These are phyloP conservation scores for Dasypogon diadema DNA, from an alignment of 2,888 invertebrate genomes.

Conservation along the genomic window DNA sequence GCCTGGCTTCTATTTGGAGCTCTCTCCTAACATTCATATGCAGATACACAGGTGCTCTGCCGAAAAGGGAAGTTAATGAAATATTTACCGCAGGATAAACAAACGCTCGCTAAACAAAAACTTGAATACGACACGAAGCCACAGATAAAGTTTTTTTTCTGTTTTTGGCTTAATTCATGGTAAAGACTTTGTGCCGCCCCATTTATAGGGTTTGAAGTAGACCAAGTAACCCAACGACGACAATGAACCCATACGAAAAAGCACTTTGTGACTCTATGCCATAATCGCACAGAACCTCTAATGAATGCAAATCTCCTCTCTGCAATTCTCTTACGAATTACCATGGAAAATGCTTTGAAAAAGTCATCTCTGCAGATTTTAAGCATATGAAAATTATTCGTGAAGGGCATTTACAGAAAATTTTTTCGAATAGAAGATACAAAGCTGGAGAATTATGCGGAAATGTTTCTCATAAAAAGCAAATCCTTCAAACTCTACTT, in stretches of 20 bases:
- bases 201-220: background rate
- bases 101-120: too few species aligned
- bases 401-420: conserved; percentile 2
- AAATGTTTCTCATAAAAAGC: too few species aligned
- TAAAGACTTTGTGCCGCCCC: background rate
- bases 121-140: too few species aligned
- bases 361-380: conserved; percentile 12
- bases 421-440: background rate
- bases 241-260: conserved; percentile 7
- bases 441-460: too few species aligned
- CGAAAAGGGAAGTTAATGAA: too few species aligned
- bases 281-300: conserved; percentile 16
- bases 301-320: conserved; percentile 41
- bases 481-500: too few species aligned
- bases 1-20: too few species aligned
- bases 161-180: too few species aligned
- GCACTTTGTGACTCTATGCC: conserved; percentile 17
- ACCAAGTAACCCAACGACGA: background rate
- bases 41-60: too few species aligned
- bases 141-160: background rate
- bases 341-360: conserved; percentile 26
- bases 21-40: too few species aligned
- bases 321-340: conserved; percentile 16
- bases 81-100: too few species aligned
- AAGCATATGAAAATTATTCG: conserved; percentile 9